Percentiles rank a stretch among this genome's conserved stretches.
phyloP scores from a whole-genome alignment of 2,888 invertebrate genomes.

The Miltochrista miniata region DNA sequence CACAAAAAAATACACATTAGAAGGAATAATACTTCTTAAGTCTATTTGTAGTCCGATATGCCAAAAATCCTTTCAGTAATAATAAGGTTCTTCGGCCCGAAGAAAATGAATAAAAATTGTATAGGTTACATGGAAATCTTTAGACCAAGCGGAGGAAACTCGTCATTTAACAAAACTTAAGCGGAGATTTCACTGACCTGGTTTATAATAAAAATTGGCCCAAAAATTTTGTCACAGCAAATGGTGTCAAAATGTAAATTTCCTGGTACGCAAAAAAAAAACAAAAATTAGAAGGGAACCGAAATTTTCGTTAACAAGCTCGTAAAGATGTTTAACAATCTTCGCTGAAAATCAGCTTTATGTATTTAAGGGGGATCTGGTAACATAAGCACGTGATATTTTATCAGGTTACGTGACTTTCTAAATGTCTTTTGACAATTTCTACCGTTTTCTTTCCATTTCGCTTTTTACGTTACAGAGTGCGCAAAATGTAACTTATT shows the following conservation, averaged over 20 bases:
- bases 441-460: not conserved
- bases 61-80: too few relatives aligned
- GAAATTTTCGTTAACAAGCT: constrained; percentile 24
- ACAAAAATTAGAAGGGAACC: constrained; percentile 1
- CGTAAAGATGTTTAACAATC: constrained; percentile 31
- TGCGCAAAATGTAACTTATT: not conserved
- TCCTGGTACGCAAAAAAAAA: not conserved
- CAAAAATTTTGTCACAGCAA: constrained; percentile 1
- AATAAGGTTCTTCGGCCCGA: too few relatives aligned
- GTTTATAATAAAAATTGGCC: not conserved
- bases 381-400: constrained; percentile 11
- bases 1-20: too few relatives aligned
- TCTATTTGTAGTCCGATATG: too few relatives aligned
- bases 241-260: constrained; percentile 6
- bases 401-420: constrained; percentile 15
- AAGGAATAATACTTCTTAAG: too few relatives aligned
- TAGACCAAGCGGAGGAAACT: too few relatives aligned
- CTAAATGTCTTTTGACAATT: constrained; percentile 4
- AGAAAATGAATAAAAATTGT: too few relatives aligned
- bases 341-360: constrained; percentile 19
- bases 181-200: not conserved
- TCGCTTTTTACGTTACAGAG: not conserved
- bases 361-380: constrained; percentile 13
- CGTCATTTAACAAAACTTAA: too few relatives aligned
- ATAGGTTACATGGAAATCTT: too few relatives aligned